Base-by-base conservation (phyloP, 1,140 invertebrate species). In the Pentalonia nigronervosa region DNA sequence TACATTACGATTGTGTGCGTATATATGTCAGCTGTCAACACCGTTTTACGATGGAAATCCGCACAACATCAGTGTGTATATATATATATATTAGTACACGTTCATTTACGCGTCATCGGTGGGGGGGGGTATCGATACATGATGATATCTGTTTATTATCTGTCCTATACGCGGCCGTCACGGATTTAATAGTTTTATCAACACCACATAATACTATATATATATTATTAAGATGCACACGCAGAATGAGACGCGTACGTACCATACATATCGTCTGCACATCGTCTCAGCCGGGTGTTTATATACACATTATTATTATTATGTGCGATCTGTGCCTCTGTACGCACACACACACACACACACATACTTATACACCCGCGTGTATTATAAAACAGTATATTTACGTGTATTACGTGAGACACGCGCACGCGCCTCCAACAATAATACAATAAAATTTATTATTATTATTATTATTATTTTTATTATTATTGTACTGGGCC, bases 211-310 rank as follows among this genome's bases (percentile, higher is more conserved):
- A 41, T 6, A 84, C 83, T 41, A 84, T 41, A 21, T 14, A 36
- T 36, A 7, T 25, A 60, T 20, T 83, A 36, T 25, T 14, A 14
- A 8, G 36, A 23, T 45, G 25, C 21, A 84, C 21, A 41, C 81
- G 81, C 21, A 36, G 36, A 23, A 36, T 23, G 34, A 36, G 36
- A 1, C 34, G 41, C 83, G 83, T 84, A 84, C 83, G 41, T n/a
- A 53, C 8, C 47, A 48, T 48, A 48, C 47, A 50, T 23, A 34
- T 88, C 30, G 87, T 53, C 87, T 88, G 87, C 88, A 56, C 34
- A 89, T 41, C 88, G 88, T 89, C 88, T 56, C 34, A 23, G 88
- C 48, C 88, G 50, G 88, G 50, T 89, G 88, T 89, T 89, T 89
- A 56, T 88, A 17, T 21, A 86, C 25, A 23, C 21, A 48, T n/a